Base-by-base conservation (phyloP, 2,888 invertebrate species). In the Timema podura region DNA sequence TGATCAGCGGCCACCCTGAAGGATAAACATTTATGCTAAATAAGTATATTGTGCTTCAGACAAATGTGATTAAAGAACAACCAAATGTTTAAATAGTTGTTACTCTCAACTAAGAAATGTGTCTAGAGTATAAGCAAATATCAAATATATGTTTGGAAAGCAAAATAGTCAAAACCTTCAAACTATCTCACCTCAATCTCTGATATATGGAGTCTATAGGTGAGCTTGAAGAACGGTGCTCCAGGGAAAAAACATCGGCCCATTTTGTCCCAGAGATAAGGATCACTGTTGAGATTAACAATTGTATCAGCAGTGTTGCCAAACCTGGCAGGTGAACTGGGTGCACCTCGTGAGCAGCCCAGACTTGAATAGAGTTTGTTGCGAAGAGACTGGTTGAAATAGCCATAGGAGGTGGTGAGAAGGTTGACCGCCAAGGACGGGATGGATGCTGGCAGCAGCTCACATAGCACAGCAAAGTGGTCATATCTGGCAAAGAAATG, bases 401-500 rank as follows among this genome's bases (percentile, higher is more conserved):
- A 87, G 5, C 89, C 89, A 74, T 85, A 83, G 3, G 85, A 83
- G 0, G 85, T 83, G 0, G 87, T 86, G n/a, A 85, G 79, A 48
- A 90, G 78, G 44, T 84, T 83, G 0, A 89, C 81, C 44, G 88
- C 88, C 71, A 90, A 78, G 2, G 89, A 88, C 8, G 90, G 90
- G 68, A 89, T 81, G 0, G 86, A 85, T 11, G 87, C 86, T 0
- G 90, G 89, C 61, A 90, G 79, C 15, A 89, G 79, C 78, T 90
- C 90, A 76, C 89, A 89, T 6, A 90, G 81, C 8, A 87, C 85
- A 1, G 89, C 86, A 79, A 90, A 90, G 78, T 90, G 90, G 77
- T 90, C 90, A 76, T 89, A 90, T 15, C 87, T 80, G 74, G 0
- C 72, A 74, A 73, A 16, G 11, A 13, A 11, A 51, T n/a, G 51